These are phyloP conservation scores for Avahi laniger DNA, from an alignment of 2,797 vertebrate species.

Conservation along the genomic window DNA sequence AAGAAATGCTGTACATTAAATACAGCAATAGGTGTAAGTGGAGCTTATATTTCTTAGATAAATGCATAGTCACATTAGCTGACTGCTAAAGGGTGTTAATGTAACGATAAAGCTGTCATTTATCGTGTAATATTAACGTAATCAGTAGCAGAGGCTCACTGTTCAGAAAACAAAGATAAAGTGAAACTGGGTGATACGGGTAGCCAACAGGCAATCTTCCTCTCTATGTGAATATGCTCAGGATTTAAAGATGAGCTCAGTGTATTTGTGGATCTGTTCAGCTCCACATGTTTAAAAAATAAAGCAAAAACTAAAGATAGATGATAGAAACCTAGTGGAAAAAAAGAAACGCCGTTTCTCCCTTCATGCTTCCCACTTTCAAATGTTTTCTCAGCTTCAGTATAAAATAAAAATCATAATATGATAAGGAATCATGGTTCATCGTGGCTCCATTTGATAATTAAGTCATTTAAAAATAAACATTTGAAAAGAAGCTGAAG, in stretches of 20 bases:
- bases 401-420: background rate
- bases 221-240: background rate
- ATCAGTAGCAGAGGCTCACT: background rate
- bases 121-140: background rate
- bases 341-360: background rate
- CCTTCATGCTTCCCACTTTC: background rate
- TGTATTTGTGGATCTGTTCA: background rate
- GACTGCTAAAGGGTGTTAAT: background rate
- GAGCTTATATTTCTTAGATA: background rate
- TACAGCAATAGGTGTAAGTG: background rate
- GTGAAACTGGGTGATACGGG: background rate
- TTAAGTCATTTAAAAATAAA: constrained; percentile 62
- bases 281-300: background rate
- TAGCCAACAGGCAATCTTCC: background rate
- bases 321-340: background rate
- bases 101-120: constrained; percentile 26
- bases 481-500: constrained; percentile 52
- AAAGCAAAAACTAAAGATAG: constrained; percentile 18
- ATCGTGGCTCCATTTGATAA: constrained; percentile 38
- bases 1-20: background rate
- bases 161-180: constrained; percentile 50
- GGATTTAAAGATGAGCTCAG: background rate
- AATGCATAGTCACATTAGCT: background rate
- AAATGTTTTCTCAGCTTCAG: constrained; percentile 10
- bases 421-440: constrained; percentile 25